phyloP scores from a whole-genome alignment of 2,113 vertebrate genomes.

The Gymnorhina tibicen region DNA sequence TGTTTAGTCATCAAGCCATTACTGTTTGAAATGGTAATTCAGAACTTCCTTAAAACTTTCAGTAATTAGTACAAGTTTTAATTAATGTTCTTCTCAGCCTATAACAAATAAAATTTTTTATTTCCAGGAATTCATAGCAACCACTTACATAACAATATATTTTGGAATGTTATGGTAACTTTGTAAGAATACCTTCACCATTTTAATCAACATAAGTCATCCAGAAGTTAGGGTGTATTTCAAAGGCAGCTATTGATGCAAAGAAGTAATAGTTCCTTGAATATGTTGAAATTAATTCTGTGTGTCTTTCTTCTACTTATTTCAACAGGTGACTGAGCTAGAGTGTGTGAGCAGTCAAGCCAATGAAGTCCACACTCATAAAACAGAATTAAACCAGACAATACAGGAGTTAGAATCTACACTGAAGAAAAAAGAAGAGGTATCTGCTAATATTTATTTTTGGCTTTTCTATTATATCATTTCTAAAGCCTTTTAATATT shows the following conservation, averaged over 20 bases:
- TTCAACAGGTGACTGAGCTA: conserved; percentile 91
- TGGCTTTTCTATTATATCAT: not conserved
- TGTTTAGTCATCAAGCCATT: not conserved
- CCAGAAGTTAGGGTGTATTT: not conserved
- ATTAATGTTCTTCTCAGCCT: not conserved
- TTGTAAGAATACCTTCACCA: not conserved
- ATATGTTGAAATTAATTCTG: not conserved
- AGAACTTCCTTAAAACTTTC: not conserved
- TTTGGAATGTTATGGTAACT: not conserved
- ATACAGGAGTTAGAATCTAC: conserved; percentile 93
- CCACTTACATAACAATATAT: not conserved
- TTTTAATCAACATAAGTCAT: not conserved
- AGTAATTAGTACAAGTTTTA: not conserved
- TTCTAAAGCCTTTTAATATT: not conserved
- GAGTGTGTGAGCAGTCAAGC: conserved; percentile 96
- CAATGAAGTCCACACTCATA: conserved; percentile 94
- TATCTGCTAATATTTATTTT: conserved; percentile 48
- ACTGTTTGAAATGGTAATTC: not conserved
- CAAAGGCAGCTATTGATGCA: not conserved
- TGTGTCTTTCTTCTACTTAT: not conserved
- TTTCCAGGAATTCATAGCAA: not conserved
- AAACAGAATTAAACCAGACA: conserved; percentile 95
- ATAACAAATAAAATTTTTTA: not conserved
- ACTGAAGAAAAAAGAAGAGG: conserved; percentile 93
- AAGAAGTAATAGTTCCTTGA: not conserved